Conservation (phyloP, 2,888 invertebrate species). For the Drosophila histrio region DNA sequence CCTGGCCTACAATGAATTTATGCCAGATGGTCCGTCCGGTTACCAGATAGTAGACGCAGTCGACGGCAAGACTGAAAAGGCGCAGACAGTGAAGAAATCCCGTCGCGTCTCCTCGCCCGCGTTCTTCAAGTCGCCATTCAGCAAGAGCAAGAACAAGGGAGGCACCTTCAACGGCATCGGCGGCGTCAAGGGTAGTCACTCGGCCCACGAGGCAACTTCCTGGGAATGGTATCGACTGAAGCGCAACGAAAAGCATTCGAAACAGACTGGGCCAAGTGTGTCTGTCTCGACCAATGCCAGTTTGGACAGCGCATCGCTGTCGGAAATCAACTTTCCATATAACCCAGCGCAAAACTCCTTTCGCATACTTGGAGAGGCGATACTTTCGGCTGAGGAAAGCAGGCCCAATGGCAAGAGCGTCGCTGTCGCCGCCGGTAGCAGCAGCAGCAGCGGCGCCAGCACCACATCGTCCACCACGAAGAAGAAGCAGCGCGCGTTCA, state of each 20-base stretch:
- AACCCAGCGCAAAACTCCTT: slow-evolving; percentile 81
- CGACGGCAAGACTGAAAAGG: slow-evolving; percentile 58
- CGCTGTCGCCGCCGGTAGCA: slow-evolving; percentile 47
- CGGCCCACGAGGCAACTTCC: slow-evolving; percentile 83
- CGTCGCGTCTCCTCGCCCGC: slow-evolving; percentile 87
- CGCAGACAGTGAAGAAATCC: slow-evolving; percentile 82
- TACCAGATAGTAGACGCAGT: slow-evolving; percentile 72
- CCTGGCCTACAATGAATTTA: slow-evolving; percentile 83
- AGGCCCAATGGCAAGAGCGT: slow-evolving; percentile 36
- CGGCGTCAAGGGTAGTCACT: slow-evolving; percentile 58
- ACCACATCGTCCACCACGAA: slow-evolving; percentile 83
- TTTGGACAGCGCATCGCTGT: slow-evolving; percentile 77
- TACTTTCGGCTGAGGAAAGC: slow-evolving; percentile 68
- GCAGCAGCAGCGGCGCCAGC: slow-evolving; percentile 79
- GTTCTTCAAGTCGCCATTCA: slow-evolving; percentile 86
- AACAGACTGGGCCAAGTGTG: slow-evolving; percentile 24
- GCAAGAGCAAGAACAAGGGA: slow-evolving; percentile 83
- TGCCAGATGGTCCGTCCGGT: slow-evolving; percentile 83
- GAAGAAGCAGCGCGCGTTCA: slow-evolving; percentile 88
- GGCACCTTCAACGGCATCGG: slow-evolving; percentile 32
- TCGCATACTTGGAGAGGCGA: slow-evolving; percentile 81
- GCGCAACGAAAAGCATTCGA: slow-evolving; percentile 68
- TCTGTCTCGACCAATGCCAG: slow-evolving; percentile 49
- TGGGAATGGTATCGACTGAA: slow-evolving; percentile 84
- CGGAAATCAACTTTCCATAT: slow-evolving; percentile 81